Evolutionary conservation across 2,888 invertebrate species (phyloP).

Genomic region (Lepetodrilus schrolli): DNA sequence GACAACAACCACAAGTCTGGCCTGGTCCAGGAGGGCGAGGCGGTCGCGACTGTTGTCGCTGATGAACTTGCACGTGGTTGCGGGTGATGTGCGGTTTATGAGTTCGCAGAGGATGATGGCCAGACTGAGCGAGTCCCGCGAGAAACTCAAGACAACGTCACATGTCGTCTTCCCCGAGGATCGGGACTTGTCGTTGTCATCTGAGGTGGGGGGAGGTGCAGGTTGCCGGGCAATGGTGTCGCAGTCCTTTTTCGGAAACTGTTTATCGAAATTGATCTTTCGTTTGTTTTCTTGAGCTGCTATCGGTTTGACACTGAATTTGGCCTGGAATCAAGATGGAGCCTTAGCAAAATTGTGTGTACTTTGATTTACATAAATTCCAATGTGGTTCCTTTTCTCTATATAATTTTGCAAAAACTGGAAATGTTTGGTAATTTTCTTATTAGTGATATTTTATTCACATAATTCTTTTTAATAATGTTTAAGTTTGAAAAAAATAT

Average conservation of each 20-base stretch:
- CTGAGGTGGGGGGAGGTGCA: not conserved
- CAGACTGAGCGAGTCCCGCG: constrained; percentile 35
- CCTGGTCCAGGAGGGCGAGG: constrained; percentile 52
- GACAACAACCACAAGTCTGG: constrained; percentile 60
- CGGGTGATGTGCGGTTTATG: constrained; percentile 27
- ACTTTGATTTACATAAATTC: not conserved
- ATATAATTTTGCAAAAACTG: not conserved
- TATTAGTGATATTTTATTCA: not conserved
- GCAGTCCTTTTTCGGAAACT: not conserved
- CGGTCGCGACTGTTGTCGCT: constrained; percentile 41
- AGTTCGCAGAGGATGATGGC: constrained; percentile 37
- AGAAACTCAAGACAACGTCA: constrained; percentile 40
- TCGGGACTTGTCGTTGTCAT: not conserved
- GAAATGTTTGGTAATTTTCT: not conserved
- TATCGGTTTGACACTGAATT: not conserved
- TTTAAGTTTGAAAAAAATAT: no score
- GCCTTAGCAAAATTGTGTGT: no score
- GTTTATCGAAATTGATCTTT: not conserved
- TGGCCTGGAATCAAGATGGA: not conserved
- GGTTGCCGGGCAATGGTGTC: no score
- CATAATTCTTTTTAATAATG: no score
- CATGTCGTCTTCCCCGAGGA: no score
- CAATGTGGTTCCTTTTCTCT: not conserved
- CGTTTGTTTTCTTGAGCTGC: not conserved
- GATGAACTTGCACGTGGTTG: constrained; percentile 34